These are phyloP conservation scores for Heliconius charithonia DNA, from an alignment of 2,888 invertebrate genomes.

Conservation along the genomic window DNA sequence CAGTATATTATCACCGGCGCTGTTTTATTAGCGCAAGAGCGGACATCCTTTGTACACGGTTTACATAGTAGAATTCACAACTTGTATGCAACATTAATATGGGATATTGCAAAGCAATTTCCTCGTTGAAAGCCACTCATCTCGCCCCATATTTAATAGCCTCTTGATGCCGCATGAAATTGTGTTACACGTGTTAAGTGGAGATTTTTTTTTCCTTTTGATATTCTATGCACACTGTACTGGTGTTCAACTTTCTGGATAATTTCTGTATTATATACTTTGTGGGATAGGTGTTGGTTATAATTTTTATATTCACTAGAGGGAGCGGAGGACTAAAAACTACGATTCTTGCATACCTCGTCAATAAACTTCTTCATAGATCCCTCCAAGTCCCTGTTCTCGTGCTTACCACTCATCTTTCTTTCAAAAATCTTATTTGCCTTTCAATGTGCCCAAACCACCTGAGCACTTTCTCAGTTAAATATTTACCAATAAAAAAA, in stretches of 20 bases:
- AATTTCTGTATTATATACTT: background rate
- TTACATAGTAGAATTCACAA: constrained; percentile 7
- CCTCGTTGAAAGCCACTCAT: constrained; percentile 32
- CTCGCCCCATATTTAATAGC: constrained; percentile 30
- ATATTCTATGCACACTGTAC: constrained; percentile 10
- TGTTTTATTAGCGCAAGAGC: constrained; percentile 31
- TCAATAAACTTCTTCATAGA: too few relatives aligned
- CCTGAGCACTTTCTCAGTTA: too few relatives aligned
- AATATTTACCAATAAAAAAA: background rate
- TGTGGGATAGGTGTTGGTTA: background rate
- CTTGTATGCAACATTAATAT: constrained; percentile 20
- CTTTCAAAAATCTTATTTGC: too few relatives aligned
- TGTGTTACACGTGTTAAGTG: constrained; percentile 29
- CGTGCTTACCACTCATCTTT: too few relatives aligned
- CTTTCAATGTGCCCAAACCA: too few relatives aligned
- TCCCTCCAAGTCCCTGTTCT: too few relatives aligned
- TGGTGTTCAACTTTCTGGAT: background rate
- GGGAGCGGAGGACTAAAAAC: too few relatives aligned
- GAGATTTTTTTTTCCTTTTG: background rate
- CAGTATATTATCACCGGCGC: constrained; percentile 6
- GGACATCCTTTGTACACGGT: constrained; percentile 19
- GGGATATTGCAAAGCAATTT: constrained; percentile 34
- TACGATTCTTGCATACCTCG: too few relatives aligned
- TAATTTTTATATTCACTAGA: background rate
- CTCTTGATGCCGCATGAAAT: constrained; percentile 28